phyloP scores from a whole-genome alignment of 92 coral and sea anemone species.

The Parazoanthus darwini region DNA sequence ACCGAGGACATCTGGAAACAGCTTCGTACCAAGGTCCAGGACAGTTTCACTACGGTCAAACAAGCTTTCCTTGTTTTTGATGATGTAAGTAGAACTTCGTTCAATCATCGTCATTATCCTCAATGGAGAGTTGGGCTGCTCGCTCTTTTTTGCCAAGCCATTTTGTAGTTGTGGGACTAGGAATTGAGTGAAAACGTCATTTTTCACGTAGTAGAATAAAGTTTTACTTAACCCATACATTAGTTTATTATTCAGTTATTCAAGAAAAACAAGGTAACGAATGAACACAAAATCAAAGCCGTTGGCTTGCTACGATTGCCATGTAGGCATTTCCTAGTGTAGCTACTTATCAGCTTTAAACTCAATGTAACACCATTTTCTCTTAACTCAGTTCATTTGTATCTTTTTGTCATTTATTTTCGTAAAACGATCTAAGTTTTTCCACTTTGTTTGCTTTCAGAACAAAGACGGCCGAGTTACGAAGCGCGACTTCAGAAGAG shows the following conservation, averaged over 20 bases:
- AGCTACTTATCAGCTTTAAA: no score
- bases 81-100: slow-evolving; percentile 72
- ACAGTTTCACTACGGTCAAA: slow-evolving; percentile 86
- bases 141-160: no score
- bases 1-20: slow-evolving; percentile 91
- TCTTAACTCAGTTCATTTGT: not conserved
- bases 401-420: not conserved
- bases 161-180: no score
- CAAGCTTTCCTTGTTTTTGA: slow-evolving; percentile 99
- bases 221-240: no score
- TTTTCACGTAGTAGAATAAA: no score
- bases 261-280: no score
- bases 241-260: no score
- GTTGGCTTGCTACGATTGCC: not conserved
- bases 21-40: slow-evolving; percentile 82
- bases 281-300: not conserved
- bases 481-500: slow-evolving; percentile 90
- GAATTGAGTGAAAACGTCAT: no score
- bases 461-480: slow-evolving; percentile 95
- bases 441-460: slow-evolving; percentile 46
- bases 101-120: not conserved
- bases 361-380: no score
- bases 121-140: no score
- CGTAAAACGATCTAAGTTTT: not conserved
- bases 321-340: not conserved